Percentiles rank a stretch among this genome's conserved stretches.
Conservation (phyloP, 2,797 vertebrate species). For the Myotis planiceps region DNA sequence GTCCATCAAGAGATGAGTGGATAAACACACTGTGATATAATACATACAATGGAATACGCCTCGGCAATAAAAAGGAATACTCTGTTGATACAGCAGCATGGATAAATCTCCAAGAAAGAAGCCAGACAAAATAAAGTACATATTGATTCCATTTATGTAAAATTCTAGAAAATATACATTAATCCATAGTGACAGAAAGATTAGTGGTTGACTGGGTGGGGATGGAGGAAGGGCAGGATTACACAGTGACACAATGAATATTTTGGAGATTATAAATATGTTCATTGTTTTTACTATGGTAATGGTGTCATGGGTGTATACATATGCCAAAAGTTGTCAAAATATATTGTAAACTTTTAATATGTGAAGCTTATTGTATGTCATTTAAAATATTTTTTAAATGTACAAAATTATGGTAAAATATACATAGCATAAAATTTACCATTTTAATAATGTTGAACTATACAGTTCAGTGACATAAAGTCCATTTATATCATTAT, state of each 20-base stretch:
- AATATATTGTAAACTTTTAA: neutral
- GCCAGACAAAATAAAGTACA: neutral
- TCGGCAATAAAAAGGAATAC: neutral
- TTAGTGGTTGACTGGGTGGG: neutral
- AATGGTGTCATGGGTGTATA: neutral
- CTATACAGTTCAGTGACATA: neutral
- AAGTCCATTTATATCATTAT: neutral
- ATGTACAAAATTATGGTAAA: neutral
- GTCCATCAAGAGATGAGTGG: neutral
- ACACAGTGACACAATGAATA: neutral
- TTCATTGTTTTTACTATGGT: neutral
- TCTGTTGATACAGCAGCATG: neutral
- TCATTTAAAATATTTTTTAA: neutral
- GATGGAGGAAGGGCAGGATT: neutral
- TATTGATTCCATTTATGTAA: neutral
- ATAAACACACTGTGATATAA: neutral
- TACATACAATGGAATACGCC: neutral
- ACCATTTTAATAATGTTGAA: neutral
- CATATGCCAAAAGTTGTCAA: neutral
- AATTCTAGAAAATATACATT: neutral
- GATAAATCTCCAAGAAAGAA: neutral
- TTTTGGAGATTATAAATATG: neutral
- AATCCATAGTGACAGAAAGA: neutral
- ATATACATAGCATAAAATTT: neutral
- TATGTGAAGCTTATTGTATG: neutral